Percentiles rank a stretch among this genome's conserved stretches.
These are phyloP conservation scores for Melanchra persicariae DNA, from an alignment of 2,888 invertebrate genomes.

Conservation along the genomic window DNA sequence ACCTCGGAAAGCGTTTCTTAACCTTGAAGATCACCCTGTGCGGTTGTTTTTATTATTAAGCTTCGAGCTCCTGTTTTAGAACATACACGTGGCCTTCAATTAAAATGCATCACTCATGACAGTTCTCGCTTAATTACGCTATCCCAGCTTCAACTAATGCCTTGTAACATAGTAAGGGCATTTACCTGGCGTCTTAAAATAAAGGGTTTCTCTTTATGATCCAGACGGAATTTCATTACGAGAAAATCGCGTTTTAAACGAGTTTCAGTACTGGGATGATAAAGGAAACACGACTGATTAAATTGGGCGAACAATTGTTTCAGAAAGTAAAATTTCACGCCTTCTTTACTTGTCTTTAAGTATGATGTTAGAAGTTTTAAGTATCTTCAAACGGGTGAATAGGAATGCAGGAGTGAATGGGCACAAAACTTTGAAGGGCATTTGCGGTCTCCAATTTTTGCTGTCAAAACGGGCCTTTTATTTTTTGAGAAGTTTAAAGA, in stretches of 20 bases:
- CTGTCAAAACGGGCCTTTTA: no score
- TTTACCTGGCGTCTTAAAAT: slow-evolving; percentile 64
- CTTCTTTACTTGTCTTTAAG: slow-evolving; percentile 26
- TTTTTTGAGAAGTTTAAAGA: no score
- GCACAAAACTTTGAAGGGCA: no score
- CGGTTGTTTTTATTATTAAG: no score
- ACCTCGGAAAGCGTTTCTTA: no score
- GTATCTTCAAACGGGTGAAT: no score
- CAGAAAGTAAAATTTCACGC: slow-evolving; percentile 51
- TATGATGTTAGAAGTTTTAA: slow-evolving; percentile 51
- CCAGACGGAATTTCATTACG: slow-evolving; percentile 79
- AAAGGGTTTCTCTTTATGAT: slow-evolving; percentile 75
- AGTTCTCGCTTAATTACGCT: neutral
- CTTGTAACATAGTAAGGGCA: slow-evolving; percentile 41
- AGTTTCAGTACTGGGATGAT: slow-evolving; percentile 65
- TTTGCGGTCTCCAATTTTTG: no score
- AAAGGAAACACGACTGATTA: slow-evolving; percentile 66
- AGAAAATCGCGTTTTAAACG: slow-evolving; percentile 74
- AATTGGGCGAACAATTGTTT: slow-evolving; percentile 61
- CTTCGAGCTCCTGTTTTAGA: no score
- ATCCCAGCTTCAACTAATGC: slow-evolving; percentile 11
- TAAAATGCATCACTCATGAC: neutral
- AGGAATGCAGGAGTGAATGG: no score
- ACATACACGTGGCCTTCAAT: neutral
- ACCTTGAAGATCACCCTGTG: no score